phyloP scores from a whole-genome alignment of 2,113 vertebrate genomes.

The Peromyscus polionotus region DNA sequence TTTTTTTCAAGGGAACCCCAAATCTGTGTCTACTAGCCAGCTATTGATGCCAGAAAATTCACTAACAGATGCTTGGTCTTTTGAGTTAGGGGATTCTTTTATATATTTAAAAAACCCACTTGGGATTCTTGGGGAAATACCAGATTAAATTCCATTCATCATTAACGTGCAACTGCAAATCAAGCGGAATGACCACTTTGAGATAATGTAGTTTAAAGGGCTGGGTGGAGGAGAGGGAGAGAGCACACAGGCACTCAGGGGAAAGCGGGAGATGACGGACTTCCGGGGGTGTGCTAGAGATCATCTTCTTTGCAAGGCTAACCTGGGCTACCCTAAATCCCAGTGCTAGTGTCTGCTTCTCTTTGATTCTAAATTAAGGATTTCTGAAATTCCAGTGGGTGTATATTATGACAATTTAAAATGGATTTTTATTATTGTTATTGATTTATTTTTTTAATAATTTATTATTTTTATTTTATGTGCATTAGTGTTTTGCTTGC shows the following conservation, averaged over 20 bases:
- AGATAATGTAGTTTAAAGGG: constrained; percentile 45
- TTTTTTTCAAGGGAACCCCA: background rate
- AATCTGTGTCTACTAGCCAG: constrained; percentile 11
- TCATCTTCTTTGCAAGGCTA: background rate
- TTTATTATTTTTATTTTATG: too few species aligned
- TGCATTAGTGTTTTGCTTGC: too few species aligned
- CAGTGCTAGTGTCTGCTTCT: background rate
- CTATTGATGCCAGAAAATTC: constrained; percentile 43
- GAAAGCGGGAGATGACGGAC: background rate
- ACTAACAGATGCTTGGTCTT: constrained; percentile 34
- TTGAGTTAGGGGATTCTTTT: constrained; percentile 49
- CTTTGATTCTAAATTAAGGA: constrained; percentile 15
- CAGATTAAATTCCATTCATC: constrained; percentile 51
- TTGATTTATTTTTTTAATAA: background rate
- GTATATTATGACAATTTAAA: background rate
- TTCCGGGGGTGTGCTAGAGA: background rate
- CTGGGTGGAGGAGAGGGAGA: background rate
- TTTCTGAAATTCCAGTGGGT: background rate
- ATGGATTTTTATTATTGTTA: background rate
- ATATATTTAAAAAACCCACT: constrained; percentile 21
- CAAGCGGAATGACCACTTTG: constrained; percentile 56
- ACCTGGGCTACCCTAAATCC: constrained; percentile 7
- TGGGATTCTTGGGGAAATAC: constrained; percentile 46
- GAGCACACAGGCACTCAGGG: background rate
- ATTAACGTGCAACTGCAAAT: constrained; percentile 57